Evolutionary conservation across 2,888 invertebrate genomes (phyloP).

Genomic region (Parasteatoda lunata): DNA sequence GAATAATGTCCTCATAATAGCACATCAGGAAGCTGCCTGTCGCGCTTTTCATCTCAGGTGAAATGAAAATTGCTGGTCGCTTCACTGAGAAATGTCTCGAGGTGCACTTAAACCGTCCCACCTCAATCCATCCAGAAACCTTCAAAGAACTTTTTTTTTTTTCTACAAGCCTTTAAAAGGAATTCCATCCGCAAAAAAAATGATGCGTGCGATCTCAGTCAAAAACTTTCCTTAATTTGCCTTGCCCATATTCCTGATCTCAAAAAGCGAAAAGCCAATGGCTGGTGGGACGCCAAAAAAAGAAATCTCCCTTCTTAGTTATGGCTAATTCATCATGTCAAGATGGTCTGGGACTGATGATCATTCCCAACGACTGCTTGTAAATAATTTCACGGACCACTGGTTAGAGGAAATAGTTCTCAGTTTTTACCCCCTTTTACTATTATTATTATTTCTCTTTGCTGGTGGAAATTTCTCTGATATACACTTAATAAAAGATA

Average conservation of each 20-base stretch:
- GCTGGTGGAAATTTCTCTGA: not conserved
- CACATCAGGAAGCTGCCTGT: not conserved
- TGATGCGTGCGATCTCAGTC: not conserved
- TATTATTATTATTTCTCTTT: not conserved
- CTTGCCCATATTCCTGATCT: not conserved
- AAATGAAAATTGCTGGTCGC: not conserved
- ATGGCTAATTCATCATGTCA: not conserved
- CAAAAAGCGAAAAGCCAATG: not conserved
- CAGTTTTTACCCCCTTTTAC: too few relatives aligned
- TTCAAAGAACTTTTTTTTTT: too few relatives aligned
- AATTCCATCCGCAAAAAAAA: not conserved
- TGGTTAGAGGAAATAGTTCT: slow-evolving; percentile 1
- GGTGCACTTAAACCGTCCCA: too few relatives aligned
- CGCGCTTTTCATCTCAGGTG: not conserved
- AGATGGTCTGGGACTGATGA: not conserved
- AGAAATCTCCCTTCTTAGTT: not conserved
- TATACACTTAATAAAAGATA: not conserved
- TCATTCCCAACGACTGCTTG: not conserved
- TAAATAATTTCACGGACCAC: not conserved
- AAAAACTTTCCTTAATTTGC: not conserved
- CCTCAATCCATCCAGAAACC: too few relatives aligned
- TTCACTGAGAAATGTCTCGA: too few relatives aligned
- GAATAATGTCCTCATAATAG: not conserved
- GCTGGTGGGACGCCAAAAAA: not conserved
- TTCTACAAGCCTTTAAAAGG: too few relatives aligned